Conservation (phyloP, 2,888 invertebrate species). For the Chrysotoxum bicinctum region DNA sequence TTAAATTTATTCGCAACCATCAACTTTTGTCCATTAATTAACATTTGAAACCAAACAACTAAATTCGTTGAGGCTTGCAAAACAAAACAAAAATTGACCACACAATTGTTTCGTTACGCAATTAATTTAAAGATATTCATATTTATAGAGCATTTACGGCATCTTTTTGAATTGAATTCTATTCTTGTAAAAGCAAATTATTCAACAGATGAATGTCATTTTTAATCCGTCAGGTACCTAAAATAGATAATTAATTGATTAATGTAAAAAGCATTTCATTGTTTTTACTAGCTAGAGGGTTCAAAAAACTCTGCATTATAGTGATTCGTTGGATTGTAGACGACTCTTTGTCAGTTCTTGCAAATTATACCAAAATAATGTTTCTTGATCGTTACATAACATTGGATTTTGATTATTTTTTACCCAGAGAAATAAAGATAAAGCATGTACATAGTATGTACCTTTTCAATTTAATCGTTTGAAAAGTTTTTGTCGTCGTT, state of each 20-base stretch:
- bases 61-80: neutral
- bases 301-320: neutral
- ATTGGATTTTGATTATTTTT: neutral
- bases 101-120: neutral
- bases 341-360: neutral
- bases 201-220: neutral
- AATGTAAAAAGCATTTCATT: neutral
- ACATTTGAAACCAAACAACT: neutral
- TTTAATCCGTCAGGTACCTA: neutral
- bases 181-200: neutral
- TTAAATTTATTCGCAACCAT: slow-evolving; percentile 9
- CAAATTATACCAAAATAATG: neutral
- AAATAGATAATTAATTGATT: neutral
- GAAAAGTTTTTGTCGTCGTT: neutral
- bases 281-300: neutral
- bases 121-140: neutral
- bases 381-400: neutral
- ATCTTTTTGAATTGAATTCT: neutral
- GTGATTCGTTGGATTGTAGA: neutral
- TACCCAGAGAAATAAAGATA: too few relatives aligned
- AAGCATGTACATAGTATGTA: too few relatives aligned
- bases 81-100: neutral
- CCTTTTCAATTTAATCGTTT: neutral
- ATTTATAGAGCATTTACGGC: neutral
- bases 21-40: neutral